Percentiles rank a stretch among this genome's conserved stretches.
phyloP scores from a whole-genome alignment of 2,113 vertebrate species.

The Rhinolophus sinicus region DNA sequence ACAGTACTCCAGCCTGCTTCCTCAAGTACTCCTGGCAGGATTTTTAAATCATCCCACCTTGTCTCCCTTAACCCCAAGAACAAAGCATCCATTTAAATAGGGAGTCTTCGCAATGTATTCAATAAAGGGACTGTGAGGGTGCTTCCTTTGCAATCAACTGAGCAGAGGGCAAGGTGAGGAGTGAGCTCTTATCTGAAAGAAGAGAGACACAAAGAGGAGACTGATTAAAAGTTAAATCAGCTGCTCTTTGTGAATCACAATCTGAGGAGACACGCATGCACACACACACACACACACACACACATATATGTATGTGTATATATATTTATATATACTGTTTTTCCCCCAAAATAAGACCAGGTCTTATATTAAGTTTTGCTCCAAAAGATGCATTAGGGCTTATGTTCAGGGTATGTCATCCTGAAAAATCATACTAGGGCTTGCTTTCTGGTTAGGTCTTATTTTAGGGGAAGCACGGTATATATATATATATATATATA shows the following conservation, averaged over 20 bases:
- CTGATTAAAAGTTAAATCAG: conserved; percentile 61
- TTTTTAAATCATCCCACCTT: conserved; percentile 82
- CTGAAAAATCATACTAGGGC: too few relatives aligned
- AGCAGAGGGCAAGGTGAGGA: conserved; percentile 57
- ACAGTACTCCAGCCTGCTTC: conserved; percentile 83
- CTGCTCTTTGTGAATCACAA: conserved; percentile 38
- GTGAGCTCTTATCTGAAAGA: conserved; percentile 37
- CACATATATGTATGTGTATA: too few relatives aligned
- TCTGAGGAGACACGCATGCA: background rate
- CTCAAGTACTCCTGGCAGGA: conserved; percentile 85
- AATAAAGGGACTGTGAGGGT: conserved; percentile 66
- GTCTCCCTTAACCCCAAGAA: conserved; percentile 70
- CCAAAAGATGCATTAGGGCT: too few relatives aligned
- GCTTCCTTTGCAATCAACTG: conserved; percentile 72
- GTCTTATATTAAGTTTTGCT: too few relatives aligned
- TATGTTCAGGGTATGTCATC: too few relatives aligned
- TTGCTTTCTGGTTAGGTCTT: too few relatives aligned
- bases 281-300: too few relatives aligned
- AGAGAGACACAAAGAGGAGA: conserved; percentile 66
- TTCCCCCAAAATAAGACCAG: too few relatives aligned
- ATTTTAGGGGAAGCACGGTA: too few relatives aligned
- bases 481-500: too few relatives aligned
- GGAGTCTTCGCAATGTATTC: conserved; percentile 56
- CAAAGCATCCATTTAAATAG: conserved; percentile 80
- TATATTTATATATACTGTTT: too few relatives aligned